Conservation (phyloP, 2,888 invertebrate genomes). For the Urechis unicinctus region DNA sequence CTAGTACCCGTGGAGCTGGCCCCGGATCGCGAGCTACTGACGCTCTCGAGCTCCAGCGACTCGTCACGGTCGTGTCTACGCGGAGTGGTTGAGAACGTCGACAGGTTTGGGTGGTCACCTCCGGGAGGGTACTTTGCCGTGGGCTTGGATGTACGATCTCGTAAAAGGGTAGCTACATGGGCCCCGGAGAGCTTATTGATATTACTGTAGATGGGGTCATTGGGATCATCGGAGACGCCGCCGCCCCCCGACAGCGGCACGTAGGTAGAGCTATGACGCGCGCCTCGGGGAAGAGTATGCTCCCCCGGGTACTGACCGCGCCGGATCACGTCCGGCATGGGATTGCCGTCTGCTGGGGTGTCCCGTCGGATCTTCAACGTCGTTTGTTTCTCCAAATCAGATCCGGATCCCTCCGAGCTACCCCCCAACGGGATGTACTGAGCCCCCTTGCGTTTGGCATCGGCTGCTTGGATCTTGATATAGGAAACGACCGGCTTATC, state of each 20-base stretch:
- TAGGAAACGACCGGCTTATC: constrained; percentile 21
- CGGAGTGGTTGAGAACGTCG: neutral
- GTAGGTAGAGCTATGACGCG: neutral
- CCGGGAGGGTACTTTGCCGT: constrained; percentile 9
- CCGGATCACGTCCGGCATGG: constrained; percentile 10
- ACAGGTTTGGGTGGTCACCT: constrained; percentile 4
- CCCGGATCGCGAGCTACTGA: constrained; percentile 17
- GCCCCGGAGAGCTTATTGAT: constrained; percentile 17
- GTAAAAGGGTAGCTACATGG: constrained; percentile 15
- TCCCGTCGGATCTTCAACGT: constrained; percentile 9
- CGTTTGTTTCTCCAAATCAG: constrained; percentile 6
- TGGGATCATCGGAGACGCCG: neutral
- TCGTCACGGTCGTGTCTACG: neutral
- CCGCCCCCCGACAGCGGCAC: neutral
- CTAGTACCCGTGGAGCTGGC: constrained; percentile 14
- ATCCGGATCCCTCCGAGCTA: neutral
- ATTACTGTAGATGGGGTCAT: constrained; percentile 14
- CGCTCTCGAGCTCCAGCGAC: constrained; percentile 17
- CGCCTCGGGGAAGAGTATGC: neutral
- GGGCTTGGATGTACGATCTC: constrained; percentile 1
- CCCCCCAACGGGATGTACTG: constrained; percentile 18
- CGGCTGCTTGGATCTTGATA: constrained; percentile 13
- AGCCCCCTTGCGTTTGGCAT: constrained; percentile 4
- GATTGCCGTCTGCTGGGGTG: neutral
- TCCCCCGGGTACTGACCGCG: neutral